A percentile compares a stretch with the other conserved stretches of the same genome.
These are phyloP conservation scores for Odontamblyopus lacepedii DNA, from an alignment of 2,797 vertebrate species.

Conservation along the genomic window DNA sequence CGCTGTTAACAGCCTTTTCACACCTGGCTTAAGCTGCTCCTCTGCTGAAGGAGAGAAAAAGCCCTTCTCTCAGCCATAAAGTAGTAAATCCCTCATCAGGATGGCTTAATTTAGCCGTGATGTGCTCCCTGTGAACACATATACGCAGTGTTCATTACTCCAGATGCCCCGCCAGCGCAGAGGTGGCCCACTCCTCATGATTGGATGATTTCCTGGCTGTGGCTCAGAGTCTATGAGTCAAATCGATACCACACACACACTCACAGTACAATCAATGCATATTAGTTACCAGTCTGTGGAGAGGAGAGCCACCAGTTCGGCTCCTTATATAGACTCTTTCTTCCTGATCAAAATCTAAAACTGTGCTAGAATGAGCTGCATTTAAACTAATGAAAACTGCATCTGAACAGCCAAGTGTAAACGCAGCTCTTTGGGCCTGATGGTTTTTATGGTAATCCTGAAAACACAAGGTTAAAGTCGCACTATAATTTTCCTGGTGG, in stretches of 20 bases:
- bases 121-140: slow-evolving; percentile 39
- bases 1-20: not conserved
- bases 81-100: slow-evolving; percentile 20
- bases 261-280: slow-evolving; percentile 50
- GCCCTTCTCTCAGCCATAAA: slow-evolving; percentile 29
- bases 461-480: no score
- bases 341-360: not conserved
- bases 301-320: slow-evolving; percentile 6
- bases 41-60: slow-evolving; percentile 34
- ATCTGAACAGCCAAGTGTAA: not conserved
- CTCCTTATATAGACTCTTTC: not conserved
- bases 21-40: not conserved
- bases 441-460: not conserved
- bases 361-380: not conserved
- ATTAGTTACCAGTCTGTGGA: slow-evolving; percentile 58
- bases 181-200: slow-evolving; percentile 36
- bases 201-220: slow-evolving; percentile 64
- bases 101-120: slow-evolving; percentile 17
- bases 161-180: slow-evolving; percentile 26
- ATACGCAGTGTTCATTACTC: slow-evolving; percentile 41
- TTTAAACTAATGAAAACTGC: not conserved
- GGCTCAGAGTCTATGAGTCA: slow-evolving; percentile 47
- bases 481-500: no score
- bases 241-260: slow-evolving; percentile 51
- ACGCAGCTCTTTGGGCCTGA: not conserved